These are phyloP conservation scores for Apoda limacodes DNA, from an alignment of 2,888 invertebrate genomes.

Conservation along the genomic window DNA sequence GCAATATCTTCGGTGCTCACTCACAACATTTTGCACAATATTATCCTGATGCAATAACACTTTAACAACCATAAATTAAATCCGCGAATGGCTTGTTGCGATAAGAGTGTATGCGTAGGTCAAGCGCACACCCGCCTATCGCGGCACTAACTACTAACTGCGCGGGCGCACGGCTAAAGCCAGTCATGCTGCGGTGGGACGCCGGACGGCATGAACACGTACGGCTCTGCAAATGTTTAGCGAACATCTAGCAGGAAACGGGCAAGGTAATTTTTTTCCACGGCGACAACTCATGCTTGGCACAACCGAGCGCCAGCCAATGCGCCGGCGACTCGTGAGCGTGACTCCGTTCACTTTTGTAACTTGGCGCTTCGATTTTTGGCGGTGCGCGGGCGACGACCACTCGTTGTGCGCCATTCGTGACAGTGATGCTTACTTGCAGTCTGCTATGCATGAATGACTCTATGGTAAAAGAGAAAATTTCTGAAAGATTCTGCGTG, in stretches of 20 bases:
- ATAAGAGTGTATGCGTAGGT: constrained; percentile 19
- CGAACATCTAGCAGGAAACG: constrained; percentile 57
- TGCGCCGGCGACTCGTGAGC: too few species aligned
- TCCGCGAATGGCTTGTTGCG: constrained; percentile 23
- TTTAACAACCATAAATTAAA: constrained; percentile 37
- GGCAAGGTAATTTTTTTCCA: too few species aligned
- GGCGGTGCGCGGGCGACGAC: too few species aligned
- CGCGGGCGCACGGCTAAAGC: constrained; percentile 66
- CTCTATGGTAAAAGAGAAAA: too few species aligned
- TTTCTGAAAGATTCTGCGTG: too few species aligned
- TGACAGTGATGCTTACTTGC: too few species aligned
- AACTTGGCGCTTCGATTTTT: constrained; percentile 37
- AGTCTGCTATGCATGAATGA: too few species aligned
- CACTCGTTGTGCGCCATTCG: too few species aligned
- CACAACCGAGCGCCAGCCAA: too few species aligned
- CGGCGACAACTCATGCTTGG: too few species aligned
- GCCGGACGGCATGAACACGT: constrained; percentile 57
- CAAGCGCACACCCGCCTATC: constrained; percentile 36
- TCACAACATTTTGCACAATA: constrained; percentile 55
- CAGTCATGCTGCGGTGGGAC: constrained; percentile 63
- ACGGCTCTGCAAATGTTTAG: constrained; percentile 62
- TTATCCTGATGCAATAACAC: constrained; percentile 53
- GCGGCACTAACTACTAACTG: constrained; percentile 66
- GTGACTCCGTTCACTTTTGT: too few species aligned
- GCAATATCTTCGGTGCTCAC: constrained; percentile 39